Base-by-base conservation (phyloP, 2,113 vertebrate species). In the Globicephala melas region DNA sequence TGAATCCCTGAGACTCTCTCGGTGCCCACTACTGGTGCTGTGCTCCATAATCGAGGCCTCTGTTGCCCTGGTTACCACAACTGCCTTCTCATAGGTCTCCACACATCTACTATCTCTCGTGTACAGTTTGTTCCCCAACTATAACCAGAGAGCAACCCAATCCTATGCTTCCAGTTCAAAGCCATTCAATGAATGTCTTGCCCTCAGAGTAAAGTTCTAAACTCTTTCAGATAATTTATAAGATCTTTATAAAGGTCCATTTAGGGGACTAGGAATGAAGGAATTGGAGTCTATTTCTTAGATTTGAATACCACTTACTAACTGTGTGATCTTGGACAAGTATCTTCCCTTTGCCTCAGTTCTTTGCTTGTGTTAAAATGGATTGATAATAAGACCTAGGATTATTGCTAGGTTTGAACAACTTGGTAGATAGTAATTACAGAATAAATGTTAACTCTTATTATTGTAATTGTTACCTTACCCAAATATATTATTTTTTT, bases 401-500 rank as follows among this genome's bases (percentile, higher is more conserved):
- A 77, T 83, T 83, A 68, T 89, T 83, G 70, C n/a, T 74, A 92
- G 55, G 47, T 87, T 92, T 86, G 81, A 91, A 41, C 67, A 58
- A 91, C 26, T 80, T 91, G 31, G 82, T 73, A 67, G 76, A 36
- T 47, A n/a, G 36, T 31, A 31, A 76, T 68, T 90, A 70, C 26
- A 71, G 53, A 79, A n/a, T 91, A 87, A 21, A 47, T 79, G 53
- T 53, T 79, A 79, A 79, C 14, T 70, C 38, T 60, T 80, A 21
- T 67, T 90, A 47, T 58, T 77, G 33, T 36, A 71, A 90, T 74
- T 47, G 50, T 92, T 87, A 55, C 55, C 44, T 88, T 80, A 80
- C 60, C 41, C 63, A 88, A 62, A 63, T 65, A 17, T 17, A 58
- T 81, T 87, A 58, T 81, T 92, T 77, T 77, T 38, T 10, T 26